Evolutionary conservation across 1,140 invertebrate species (phyloP).

Genomic region (Coboldia fuscipes): DNA sequence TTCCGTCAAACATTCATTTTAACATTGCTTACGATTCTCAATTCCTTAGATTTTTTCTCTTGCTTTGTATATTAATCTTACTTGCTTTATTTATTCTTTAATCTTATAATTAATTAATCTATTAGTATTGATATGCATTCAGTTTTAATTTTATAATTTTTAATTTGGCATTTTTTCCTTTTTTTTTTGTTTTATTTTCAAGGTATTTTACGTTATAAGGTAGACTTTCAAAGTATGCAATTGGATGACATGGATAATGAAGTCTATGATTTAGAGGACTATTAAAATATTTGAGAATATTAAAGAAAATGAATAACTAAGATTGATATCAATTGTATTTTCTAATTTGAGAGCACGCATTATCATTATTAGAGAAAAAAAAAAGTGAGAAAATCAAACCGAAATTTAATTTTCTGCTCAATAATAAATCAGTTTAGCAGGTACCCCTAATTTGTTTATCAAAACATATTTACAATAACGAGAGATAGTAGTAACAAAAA

Average conservation of each 20-base stretch:
- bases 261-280: slow-evolving; percentile 80
- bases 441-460: too few relatives aligned
- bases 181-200: slow-evolving; percentile 20
- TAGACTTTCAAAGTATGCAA: slow-evolving; percentile 95
- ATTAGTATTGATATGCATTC: too few relatives aligned
- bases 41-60: neutral
- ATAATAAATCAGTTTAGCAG: neutral
- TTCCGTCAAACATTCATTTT: neutral
- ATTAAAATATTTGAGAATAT: slow-evolving; percentile 33
- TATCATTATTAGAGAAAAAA: neutral
- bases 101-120: too few relatives aligned
- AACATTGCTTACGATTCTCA: too few relatives aligned
- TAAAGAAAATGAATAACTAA: slow-evolving; percentile 1
- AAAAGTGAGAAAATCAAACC: neutral
- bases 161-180: neutral
- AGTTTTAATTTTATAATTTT: neutral
- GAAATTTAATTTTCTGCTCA: neutral
- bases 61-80: neutral
- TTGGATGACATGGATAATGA: slow-evolving; percentile 68
- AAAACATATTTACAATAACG: too few relatives aligned
- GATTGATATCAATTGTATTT: neutral
- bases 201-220: slow-evolving; percentile 95
- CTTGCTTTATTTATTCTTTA: too few relatives aligned
- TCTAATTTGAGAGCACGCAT: neutral
- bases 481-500: too few relatives aligned